Conservation (phyloP, 2,113 vertebrate species). For the Sylvilagus bachmani region DNA sequence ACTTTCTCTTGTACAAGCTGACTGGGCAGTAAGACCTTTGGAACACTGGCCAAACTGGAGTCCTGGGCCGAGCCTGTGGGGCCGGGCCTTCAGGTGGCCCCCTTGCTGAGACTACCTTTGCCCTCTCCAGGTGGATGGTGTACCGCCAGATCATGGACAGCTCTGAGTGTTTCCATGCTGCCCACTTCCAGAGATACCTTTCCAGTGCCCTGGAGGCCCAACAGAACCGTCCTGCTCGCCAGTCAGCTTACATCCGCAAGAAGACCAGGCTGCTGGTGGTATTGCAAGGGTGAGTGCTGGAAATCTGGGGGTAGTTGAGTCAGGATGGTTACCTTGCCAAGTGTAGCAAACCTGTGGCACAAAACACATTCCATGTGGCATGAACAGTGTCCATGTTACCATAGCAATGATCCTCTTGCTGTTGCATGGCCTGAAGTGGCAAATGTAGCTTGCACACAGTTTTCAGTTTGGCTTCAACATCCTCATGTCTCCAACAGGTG, state of each 20-base stretch:
- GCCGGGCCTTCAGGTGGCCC: background rate
- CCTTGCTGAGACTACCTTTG: background rate
- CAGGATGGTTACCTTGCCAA: background rate
- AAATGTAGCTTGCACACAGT: background rate
- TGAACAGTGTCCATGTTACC: background rate
- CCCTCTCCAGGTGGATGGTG: constrained; percentile 92
- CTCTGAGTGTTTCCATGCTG: constrained; percentile 91
- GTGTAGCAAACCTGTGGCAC: background rate
- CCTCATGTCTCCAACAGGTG: background rate
- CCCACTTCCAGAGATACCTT: constrained; percentile 94
- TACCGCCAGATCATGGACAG: constrained; percentile 92
- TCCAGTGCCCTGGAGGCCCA: constrained; percentile 91
- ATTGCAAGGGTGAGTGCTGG: constrained; percentile 92
- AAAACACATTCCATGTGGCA: background rate
- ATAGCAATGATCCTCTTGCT: background rate
- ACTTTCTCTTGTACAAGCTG: background rate
- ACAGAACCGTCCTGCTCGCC: constrained; percentile 82
- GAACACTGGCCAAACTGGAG: background rate
- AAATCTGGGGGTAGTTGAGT: background rate
- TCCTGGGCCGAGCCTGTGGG: background rate
- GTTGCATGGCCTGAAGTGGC: background rate
- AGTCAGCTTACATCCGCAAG: constrained; percentile 75
- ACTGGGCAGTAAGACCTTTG: background rate
- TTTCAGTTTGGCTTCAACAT: background rate
- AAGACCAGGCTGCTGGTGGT: constrained; percentile 92